phyloP scores from a whole-genome alignment of 2,888 invertebrate species.

The Brachyptera risi region DNA sequence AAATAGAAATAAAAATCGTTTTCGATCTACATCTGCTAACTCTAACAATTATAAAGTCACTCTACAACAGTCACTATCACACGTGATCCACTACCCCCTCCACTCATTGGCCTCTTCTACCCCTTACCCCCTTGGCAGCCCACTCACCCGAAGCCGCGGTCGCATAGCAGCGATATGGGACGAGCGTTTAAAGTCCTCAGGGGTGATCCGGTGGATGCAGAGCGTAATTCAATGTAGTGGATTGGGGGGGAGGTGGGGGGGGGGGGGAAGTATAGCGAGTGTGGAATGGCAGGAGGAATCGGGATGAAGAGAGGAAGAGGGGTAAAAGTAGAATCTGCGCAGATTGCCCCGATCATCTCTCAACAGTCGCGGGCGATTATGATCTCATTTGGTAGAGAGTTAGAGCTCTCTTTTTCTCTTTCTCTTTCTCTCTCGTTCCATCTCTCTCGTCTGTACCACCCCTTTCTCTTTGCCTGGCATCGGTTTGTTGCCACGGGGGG shows the following conservation, averaged over 20 bases:
- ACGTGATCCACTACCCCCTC: not conserved
- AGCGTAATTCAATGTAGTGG: slow-evolving; percentile 26
- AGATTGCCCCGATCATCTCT: slow-evolving; percentile 49
- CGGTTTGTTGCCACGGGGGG: not conserved
- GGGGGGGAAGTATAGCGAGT: slow-evolving; percentile 4
- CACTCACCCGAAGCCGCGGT: not conserved
- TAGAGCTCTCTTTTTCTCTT: not conserved
- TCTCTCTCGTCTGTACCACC: not conserved
- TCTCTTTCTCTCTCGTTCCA: no score
- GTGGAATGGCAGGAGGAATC: slow-evolving; percentile 21
- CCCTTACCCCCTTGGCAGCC: not conserved
- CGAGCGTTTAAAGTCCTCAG: slow-evolving; percentile 27
- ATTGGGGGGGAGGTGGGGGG: slow-evolving; percentile 1
- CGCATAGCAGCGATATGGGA: not conserved
- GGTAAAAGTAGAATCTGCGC: slow-evolving; percentile 41
- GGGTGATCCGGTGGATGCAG: slow-evolving; percentile 24
- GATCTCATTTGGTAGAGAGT: slow-evolving; percentile 27
- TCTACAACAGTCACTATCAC: not conserved
- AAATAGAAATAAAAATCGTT: no score
- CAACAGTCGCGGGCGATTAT: slow-evolving; percentile 42
- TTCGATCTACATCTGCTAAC: no score
- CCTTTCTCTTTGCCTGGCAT: not conserved
- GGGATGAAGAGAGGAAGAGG: slow-evolving; percentile 7
- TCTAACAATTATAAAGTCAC: no score
- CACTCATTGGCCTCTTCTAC: not conserved